Percentiles rank a stretch among this genome's conserved stretches.
Evolutionary conservation across 2,888 invertebrate species (phyloP).

Genomic region (Drosophila neoperkinsi): DNA sequence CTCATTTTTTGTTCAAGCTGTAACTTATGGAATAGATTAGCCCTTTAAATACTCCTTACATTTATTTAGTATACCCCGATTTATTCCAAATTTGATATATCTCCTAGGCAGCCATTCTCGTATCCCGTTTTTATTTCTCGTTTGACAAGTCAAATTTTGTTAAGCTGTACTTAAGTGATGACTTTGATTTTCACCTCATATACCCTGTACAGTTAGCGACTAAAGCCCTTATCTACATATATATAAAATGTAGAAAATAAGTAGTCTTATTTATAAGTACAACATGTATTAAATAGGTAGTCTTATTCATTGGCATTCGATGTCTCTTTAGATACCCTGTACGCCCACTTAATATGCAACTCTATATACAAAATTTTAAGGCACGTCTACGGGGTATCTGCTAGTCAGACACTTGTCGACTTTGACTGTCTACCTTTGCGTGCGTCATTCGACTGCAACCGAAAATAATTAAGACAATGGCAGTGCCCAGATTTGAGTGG

Average conservation of each 20-base stretch:
- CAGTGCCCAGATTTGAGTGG: conserved; percentile 9
- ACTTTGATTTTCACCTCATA: neutral
- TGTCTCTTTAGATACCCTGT: neutral
- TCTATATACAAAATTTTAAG: neutral
- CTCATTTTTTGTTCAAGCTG: neutral
- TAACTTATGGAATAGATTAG: neutral
- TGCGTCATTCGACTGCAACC: conserved; percentile 45
- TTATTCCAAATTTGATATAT: neutral
- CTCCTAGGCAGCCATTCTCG: neutral
- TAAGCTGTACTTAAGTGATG: neutral
- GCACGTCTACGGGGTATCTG: neutral
- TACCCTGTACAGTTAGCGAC: neutral
- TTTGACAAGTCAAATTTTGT: neutral
- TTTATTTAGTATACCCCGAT: neutral
- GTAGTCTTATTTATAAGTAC: neutral
- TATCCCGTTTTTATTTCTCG: neutral
- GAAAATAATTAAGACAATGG: conserved; percentile 9
- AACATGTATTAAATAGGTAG: neutral
- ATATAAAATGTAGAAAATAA: neutral
- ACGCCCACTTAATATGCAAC: neutral
- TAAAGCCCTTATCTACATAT: neutral
- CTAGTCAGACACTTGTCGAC: conserved; percentile 19
- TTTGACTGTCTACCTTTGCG: conserved; percentile 29
- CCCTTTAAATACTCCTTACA: neutral
- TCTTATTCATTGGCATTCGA: neutral